A percentile compares a stretch with the other conserved stretches of the same genome.
phyloP scores from a whole-genome alignment of 2,113 vertebrate species.

The Crotalus tigris region DNA sequence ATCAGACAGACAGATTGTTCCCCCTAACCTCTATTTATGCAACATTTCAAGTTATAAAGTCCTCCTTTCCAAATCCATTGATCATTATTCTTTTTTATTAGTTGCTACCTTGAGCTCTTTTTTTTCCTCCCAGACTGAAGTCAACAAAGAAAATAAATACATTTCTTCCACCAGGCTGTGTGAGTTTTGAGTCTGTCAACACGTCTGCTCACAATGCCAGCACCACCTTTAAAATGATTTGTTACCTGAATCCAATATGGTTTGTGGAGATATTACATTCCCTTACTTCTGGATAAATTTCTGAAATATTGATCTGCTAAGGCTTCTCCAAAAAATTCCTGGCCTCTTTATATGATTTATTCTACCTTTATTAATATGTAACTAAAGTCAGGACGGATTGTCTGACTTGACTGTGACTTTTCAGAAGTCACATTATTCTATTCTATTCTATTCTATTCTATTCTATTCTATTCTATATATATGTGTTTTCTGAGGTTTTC shows the following conservation, averaged over 20 bases:
- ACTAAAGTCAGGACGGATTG: background rate
- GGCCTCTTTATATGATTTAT: background rate
- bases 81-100: background rate
- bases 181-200: no score
- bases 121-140: background rate
- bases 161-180: no score
- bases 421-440: background rate
- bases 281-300: background rate
- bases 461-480: no score
- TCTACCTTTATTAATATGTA: background rate
- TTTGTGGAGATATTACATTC: no score
- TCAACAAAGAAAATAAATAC: no score
- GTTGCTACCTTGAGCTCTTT: background rate
- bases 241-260: background rate
- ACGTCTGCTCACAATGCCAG: background rate
- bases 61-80: no score
- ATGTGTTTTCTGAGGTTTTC: no score
- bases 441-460: no score
- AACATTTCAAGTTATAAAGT: background rate
- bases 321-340: background rate
- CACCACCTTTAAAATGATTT: background rate
- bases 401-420: background rate
- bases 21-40: background rate
- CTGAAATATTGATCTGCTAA: background rate
- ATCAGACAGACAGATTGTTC: background rate